Conservation (phyloP, 1,140 invertebrate species). For the Cepaea nemoralis region DNA sequence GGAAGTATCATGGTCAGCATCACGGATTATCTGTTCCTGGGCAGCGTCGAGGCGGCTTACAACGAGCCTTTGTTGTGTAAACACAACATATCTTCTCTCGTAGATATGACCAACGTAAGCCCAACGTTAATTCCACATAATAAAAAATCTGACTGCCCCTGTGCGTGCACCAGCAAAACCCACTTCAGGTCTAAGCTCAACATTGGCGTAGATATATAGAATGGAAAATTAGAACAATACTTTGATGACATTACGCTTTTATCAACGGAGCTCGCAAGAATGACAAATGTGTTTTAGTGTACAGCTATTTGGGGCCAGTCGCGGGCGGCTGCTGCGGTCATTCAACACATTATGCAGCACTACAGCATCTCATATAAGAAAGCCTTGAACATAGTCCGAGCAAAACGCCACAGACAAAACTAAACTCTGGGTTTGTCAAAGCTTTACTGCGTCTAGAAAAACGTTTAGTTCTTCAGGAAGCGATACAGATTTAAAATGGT, state of each 20-base stretch:
- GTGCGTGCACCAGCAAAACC: constrained; percentile 56
- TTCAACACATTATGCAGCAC: constrained; percentile 66
- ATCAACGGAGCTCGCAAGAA: constrained; percentile 60
- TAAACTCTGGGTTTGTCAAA: constrained; percentile 59
- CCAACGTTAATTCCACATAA: constrained; percentile 52
- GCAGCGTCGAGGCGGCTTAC: constrained; percentile 61
- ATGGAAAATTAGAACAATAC: constrained; percentile 62
- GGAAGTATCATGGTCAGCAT: constrained; percentile 49
- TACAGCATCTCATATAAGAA: constrained; percentile 55
- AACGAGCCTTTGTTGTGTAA: constrained; percentile 65
- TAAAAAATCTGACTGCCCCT: constrained; percentile 61
- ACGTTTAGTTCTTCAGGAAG: constrained; percentile 19
- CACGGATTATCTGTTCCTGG: constrained; percentile 62
- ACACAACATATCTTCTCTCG: constrained; percentile 58
- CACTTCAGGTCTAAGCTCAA: constrained; percentile 65
- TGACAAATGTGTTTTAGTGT: constrained; percentile 58
- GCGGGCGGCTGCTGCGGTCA: constrained; percentile 58
- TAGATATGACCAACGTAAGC: constrained; percentile 63
- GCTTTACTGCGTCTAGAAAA: constrained; percentile 53
- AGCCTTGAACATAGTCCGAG: constrained; percentile 59
- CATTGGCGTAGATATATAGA: constrained; percentile 60
- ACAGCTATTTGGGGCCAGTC: constrained; percentile 65
- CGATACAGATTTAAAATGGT: not conserved
- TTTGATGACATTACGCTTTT: constrained; percentile 65
- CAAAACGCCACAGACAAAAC: constrained; percentile 54